Evolutionary conservation across 2,113 vertebrate genomes (phyloP).

Genomic region (Macroglossus sobrinus): DNA sequence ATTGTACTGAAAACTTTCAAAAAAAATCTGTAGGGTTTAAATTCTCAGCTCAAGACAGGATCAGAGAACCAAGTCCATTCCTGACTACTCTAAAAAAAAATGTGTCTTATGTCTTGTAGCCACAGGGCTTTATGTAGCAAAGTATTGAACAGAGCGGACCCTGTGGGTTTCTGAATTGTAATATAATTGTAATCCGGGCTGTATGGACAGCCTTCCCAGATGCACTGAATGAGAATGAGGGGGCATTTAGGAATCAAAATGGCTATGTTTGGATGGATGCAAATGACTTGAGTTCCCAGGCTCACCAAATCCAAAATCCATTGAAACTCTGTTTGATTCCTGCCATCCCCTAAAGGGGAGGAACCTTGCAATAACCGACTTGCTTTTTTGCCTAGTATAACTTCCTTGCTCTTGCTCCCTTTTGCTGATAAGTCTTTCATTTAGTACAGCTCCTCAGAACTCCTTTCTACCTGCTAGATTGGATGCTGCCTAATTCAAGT

Average conservation of each 20-base stretch:
- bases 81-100: background rate
- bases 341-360: background rate
- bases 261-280: background rate
- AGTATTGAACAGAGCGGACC: background rate
- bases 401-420: background rate
- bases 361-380: background rate
- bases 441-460: fast-evolving
- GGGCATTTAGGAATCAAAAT: background rate
- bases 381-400: fast-evolving
- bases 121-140: background rate
- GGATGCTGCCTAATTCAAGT: background rate
- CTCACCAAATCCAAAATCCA: too few relatives aligned
- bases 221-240: background rate
- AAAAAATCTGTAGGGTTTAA: background rate
- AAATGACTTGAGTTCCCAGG: background rate
- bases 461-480: too few relatives aligned
- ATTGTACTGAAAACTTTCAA: background rate
- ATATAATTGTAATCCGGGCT: background rate
- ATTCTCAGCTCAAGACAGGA: background rate
- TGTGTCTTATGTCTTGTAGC: background rate
- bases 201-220: background rate
- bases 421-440: fast-evolving
- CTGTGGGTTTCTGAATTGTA: background rate
- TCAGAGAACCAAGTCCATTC: background rate
- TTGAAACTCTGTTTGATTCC: too few relatives aligned